phyloP scores from a whole-genome alignment of 35 echinoderm and acorn worm species.

The Ophioderma brevispina region DNA sequence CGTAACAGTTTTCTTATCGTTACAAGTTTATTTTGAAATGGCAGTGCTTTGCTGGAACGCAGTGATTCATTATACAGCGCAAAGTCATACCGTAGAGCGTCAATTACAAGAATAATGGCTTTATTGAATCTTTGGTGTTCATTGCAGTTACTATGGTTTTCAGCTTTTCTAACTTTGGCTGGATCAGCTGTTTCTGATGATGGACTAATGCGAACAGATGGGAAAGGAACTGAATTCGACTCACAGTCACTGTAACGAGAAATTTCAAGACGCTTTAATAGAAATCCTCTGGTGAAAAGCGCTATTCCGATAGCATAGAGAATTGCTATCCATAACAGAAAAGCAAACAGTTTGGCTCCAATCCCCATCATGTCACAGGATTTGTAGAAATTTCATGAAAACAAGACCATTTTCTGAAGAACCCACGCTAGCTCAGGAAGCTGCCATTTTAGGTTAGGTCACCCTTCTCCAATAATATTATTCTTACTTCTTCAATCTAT shows the following conservation, averaged over 20 bases:
- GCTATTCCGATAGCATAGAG: conserved; percentile 68
- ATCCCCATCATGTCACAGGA: conserved; percentile 33
- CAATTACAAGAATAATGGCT: conserved; percentile 80
- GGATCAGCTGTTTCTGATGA: neutral
- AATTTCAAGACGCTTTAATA: conserved; percentile 95
- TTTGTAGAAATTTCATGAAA: neutral
- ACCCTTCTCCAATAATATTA: no score
- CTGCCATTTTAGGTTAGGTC: conserved; percentile 25
- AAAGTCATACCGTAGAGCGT: conserved; percentile 96
- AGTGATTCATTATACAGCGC: conserved; percentile 53
- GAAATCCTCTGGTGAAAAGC: conserved; percentile 87
- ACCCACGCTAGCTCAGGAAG: conserved; percentile 20
- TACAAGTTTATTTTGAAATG: conserved; percentile 95
- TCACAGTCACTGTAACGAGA: neutral
- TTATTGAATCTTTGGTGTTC: conserved; percentile 69
- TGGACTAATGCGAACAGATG: neutral
- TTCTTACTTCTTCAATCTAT: no score
- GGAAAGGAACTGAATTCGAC: neutral
- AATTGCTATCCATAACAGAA: conserved; percentile 53
- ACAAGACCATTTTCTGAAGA: conserved; percentile 8
- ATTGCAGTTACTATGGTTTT: conserved; percentile 10
- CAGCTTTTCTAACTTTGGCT: neutral
- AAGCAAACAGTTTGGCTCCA: conserved; percentile 33
- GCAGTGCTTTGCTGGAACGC: conserved; percentile 16
- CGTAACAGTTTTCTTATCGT: conserved; percentile 48